phyloP scores from a whole-genome alignment of 64 coral and sea anemone genomes.

The Catalaphyllia jardinei region DNA sequence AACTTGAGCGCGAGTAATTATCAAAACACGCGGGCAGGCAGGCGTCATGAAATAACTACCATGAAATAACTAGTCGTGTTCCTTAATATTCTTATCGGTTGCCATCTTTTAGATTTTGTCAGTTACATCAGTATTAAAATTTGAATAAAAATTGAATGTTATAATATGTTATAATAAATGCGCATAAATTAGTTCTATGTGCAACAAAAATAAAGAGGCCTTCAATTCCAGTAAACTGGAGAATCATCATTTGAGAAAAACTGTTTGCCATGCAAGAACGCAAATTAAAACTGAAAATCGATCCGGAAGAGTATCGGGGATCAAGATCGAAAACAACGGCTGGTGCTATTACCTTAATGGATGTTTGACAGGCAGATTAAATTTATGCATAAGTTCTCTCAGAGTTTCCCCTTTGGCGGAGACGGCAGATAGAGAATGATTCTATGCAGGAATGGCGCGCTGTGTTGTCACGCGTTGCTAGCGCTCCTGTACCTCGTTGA shows the following conservation, averaged over 20 bases:
- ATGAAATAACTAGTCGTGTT: too few relatives aligned
- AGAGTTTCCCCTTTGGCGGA: background rate
- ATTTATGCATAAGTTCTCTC: background rate
- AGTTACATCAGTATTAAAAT: too few relatives aligned
- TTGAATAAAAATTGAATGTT: too few relatives aligned
- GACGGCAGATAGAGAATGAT: background rate
- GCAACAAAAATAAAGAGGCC: too few relatives aligned
- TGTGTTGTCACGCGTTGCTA: background rate
- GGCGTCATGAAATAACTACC: too few relatives aligned
- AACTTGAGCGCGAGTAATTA: too few relatives aligned
- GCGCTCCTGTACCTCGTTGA: background rate
- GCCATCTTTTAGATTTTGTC: too few relatives aligned
- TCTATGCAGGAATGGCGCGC: background rate
- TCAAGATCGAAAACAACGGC: background rate
- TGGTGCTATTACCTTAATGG: background rate
- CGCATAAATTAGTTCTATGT: too few relatives aligned
- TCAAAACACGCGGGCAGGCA: too few relatives aligned
- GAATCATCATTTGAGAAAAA: background rate
- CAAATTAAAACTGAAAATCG: background rate
- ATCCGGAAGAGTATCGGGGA: background rate
- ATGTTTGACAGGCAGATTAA: background rate
- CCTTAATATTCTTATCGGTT: too few relatives aligned
- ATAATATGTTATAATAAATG: too few relatives aligned
- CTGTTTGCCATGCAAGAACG: background rate
- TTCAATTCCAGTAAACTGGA: too few relatives aligned